Evolutionary conservation across 2,113 vertebrate species (phyloP).

Genomic region (Macaca mulatta): DNA sequence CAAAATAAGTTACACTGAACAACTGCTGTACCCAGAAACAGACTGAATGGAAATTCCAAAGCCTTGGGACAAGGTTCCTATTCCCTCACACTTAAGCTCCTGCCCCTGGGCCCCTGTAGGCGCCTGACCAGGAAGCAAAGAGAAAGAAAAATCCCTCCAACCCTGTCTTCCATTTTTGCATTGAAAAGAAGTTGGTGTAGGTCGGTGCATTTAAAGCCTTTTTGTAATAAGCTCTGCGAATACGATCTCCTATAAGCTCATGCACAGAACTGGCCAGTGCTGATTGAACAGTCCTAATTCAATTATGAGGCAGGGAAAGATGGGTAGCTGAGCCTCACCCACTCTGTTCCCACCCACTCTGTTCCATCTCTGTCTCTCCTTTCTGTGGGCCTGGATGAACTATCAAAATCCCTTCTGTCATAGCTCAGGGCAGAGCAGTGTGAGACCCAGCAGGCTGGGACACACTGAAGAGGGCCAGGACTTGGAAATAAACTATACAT

Average conservation of each 20-base stretch:
- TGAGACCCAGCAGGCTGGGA: background rate
- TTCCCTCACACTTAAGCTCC: slow-evolving; percentile 20
- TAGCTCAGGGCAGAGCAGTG: background rate
- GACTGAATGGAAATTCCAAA: slow-evolving; percentile 78
- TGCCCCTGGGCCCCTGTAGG: background rate
- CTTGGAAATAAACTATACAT: background rate
- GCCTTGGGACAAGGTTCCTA: background rate
- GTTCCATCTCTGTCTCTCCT: background rate
- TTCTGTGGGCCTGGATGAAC: background rate
- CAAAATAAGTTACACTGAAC: slow-evolving; percentile 84
- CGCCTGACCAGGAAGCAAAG: slow-evolving; percentile 28
- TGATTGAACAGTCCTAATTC: too few species aligned
- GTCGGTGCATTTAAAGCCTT: background rate
- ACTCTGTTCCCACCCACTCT: too few species aligned
- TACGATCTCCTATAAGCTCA: background rate
- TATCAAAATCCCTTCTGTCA: background rate
- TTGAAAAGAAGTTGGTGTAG: background rate
- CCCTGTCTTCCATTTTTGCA: background rate
- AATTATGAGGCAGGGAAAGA: background rate
- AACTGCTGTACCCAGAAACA: slow-evolving; percentile 80
- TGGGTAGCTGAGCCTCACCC: background rate
- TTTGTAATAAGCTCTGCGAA: background rate
- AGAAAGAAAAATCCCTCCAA: background rate
- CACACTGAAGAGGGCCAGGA: background rate
- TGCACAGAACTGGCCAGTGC: background rate